Evolutionary conservation across 2,113 vertebrate species (phyloP), one percentile per base, ranked within the genome.

Genomic region (Motacilla tschutschensis): DNA sequence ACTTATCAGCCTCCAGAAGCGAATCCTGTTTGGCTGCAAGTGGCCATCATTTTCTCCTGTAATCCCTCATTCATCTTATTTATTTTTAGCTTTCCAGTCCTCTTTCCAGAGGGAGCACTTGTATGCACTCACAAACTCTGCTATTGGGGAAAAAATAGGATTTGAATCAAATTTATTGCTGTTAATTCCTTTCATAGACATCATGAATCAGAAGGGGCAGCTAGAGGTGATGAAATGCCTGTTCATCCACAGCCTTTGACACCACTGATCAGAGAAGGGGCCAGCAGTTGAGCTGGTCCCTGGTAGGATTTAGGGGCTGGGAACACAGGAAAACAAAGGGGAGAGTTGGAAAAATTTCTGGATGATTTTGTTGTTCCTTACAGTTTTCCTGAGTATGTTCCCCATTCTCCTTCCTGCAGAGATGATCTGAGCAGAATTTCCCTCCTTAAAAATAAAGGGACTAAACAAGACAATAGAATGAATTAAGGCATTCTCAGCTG

Each of bases 31-130:
- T 3, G 6, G 28, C 82, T 80, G 60, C 79, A 83, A 95, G 60
- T 73, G 70, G 43, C 59, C 78, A 82, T 63, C 22, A 12, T 43
- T 93, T 51, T 65, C 83, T 86, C 74, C 78, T 73, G 67, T 83
- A 65, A 84, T 86, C 86, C 76, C 36, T 47, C 81, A 73, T 81
- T 78, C 58, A 29, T 70, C 70, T 87, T 19, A 12, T 57, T 81
- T 85, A 31, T 84, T 95, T 92, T 90, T 86, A 73, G 79, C 83
- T 86, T 79, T 51, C 58, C 57, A 71, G 54, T 67, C 74, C 18
- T n/a, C 16, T 72, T 85, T 81, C 83, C 83, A 76, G 26, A 66
- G 77, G 71, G 66, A 94, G 40, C 2, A 2, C 66, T 91, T 6
- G 0, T 50, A 69, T 0, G 2, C 40, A 29, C 38, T 70, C 71